Percentiles rank a stretch among this genome's conserved stretches.
phyloP scores from a whole-genome alignment of 2,888 invertebrate genomes.

The Epinotia demarniana region DNA sequence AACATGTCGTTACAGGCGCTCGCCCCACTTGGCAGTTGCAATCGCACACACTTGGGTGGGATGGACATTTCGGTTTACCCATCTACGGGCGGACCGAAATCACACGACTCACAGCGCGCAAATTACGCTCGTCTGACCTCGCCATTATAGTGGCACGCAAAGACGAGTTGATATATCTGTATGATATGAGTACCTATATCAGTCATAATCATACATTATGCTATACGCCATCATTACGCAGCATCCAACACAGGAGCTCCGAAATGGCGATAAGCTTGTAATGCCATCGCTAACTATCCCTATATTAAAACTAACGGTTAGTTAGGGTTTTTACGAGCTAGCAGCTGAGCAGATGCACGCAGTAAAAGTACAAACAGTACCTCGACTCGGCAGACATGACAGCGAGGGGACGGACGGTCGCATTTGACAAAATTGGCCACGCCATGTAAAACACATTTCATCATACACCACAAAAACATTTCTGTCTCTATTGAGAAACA shows the following conservation, averaged over 20 bases:
- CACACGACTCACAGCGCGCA: too few relatives aligned
- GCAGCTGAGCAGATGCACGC: conserved; percentile 32
- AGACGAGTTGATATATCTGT: neutral
- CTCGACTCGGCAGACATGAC: neutral
- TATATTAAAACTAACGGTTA: conserved; percentile 43
- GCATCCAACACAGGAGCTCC: conserved; percentile 19
- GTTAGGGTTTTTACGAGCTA: conserved; percentile 42
- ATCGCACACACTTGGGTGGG: too few relatives aligned
- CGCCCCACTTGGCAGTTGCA: too few relatives aligned
- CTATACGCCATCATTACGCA: conserved; percentile 7
- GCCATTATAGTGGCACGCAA: too few relatives aligned
- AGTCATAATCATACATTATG: conserved; percentile 14
- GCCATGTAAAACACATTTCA: too few relatives aligned
- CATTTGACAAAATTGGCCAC: neutral
- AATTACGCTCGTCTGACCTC: too few relatives aligned
- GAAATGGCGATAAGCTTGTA: conserved; percentile 36
- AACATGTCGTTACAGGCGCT: too few relatives aligned
- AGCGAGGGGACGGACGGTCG: neutral
- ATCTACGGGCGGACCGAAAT: too few relatives aligned
- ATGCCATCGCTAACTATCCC: conserved; percentile 38
- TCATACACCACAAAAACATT: too few relatives aligned
- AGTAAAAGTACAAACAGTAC: conserved; percentile 7
- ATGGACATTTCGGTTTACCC: too few relatives aligned
- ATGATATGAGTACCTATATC: neutral
- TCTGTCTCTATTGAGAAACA: too few relatives aligned